phyloP scores from a whole-genome alignment of 2,113 vertebrate genomes.

The Hemicordylus capensis region DNA sequence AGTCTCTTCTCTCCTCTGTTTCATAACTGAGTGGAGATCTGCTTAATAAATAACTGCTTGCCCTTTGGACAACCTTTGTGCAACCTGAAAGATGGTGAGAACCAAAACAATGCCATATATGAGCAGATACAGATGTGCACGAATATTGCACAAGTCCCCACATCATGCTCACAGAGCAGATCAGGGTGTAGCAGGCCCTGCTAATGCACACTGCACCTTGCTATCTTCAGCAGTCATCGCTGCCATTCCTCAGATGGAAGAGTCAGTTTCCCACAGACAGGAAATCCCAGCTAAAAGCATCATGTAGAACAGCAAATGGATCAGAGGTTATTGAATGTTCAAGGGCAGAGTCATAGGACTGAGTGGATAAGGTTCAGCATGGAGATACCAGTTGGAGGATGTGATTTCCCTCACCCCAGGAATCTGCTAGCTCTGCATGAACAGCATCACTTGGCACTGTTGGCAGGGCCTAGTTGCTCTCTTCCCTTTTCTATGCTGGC shows the following conservation, averaged over 20 bases:
- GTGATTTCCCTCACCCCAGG: neutral
- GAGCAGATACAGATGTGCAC: neutral
- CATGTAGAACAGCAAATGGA: neutral
- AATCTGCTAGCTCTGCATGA: neutral
- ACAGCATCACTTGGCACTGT: neutral
- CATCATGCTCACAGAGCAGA: neutral
- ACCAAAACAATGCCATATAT: neutral
- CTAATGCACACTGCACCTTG: neutral
- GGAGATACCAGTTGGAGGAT: neutral
- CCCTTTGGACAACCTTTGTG: neutral
- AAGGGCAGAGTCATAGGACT: neutral
- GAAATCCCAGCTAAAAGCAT: neutral
- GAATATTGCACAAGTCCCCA: conserved; percentile 8
- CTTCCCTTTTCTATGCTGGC: neutral
- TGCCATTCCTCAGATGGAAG: neutral
- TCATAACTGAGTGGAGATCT: neutral
- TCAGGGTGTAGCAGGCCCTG: neutral
- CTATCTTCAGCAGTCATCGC: neutral
- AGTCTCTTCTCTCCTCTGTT: neutral
- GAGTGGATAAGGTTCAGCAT: neutral
- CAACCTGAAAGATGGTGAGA: neutral
- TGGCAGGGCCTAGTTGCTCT: neutral
- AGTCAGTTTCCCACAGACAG: neutral
- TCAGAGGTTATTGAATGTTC: neutral
- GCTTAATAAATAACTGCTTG: neutral